Percentiles rank a stretch among this genome's conserved stretches.
Evolutionary conservation across 2,888 invertebrate genomes (phyloP).

Genomic region (Drosophila cracens): DNA sequence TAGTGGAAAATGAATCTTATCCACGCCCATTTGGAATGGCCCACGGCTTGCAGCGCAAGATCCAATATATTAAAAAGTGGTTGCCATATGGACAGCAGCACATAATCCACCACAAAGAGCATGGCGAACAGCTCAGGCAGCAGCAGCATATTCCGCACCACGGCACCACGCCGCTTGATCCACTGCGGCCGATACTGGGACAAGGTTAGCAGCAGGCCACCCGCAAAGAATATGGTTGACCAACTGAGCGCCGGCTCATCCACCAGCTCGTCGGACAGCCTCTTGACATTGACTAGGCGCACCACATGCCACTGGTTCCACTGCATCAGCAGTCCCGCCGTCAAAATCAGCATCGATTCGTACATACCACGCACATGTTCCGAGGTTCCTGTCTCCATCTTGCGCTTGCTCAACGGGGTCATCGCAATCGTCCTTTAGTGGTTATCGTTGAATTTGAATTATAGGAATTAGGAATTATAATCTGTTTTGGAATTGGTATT

Average conservation of each 20-base stretch:
- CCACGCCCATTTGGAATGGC: constrained; percentile 24
- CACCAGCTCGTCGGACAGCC: constrained; percentile 15
- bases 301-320: constrained; percentile 50
- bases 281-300: constrained; percentile 4
- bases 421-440: not conserved
- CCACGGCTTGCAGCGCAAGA: constrained; percentile 22
- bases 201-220: constrained; percentile 40
- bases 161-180: constrained; percentile 2
- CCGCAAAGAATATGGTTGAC: constrained; percentile 32
- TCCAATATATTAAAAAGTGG: constrained; percentile 38
- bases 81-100: constrained; percentile 46
- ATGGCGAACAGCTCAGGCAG: constrained; percentile 34
- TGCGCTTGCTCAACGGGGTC: constrained; percentile 13
- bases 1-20: constrained; percentile 18
- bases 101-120: constrained; percentile 45
- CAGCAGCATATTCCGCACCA: constrained; percentile 29
- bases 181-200: constrained; percentile 35
- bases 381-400: constrained; percentile 1
- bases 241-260: constrained; percentile 17
- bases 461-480: not conserved
- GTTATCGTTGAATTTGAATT: not conserved
- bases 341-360: constrained; percentile 50
- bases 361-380: constrained; percentile 43
- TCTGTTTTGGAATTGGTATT: not conserved
- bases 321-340: constrained; percentile 43